Base-by-base conservation (phyloP, 2,888 invertebrate species). In the Cabera pusaria region DNA sequence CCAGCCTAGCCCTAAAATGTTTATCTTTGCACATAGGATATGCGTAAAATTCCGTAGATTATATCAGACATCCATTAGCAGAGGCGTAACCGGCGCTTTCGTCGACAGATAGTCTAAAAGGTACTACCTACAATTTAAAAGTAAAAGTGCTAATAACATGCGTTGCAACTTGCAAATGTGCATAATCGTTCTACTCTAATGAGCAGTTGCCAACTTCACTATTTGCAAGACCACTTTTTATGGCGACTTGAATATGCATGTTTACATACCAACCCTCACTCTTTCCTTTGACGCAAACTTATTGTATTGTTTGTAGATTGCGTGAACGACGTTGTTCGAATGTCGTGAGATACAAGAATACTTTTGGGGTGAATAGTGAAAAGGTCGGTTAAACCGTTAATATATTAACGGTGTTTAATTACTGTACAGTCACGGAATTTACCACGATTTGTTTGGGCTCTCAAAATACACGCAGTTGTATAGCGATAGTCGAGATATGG, bases 301-400 rank as follows among this genome's bases (percentile, higher is more conserved):
- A 6, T 14, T 6, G 8, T 20, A 22, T 7, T 11, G 2, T 11
- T 23, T 32, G 6, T 22, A 10, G 5, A n/a, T 25, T 22, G 27
- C 10, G 14, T 20, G 19, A 23, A n/a, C n/a, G n/a, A n/a, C n/a
- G 3, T 14, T 14, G 4, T 2, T 14, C 14, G 4, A 14, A 14
- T 14, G 14, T 14, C 14, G 14, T 14, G 14, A 4, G 4, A 14
- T 14, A 14, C 4, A 14, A 33, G 41, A 52, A 51, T 49, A 42
- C 16, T 42, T 51, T 48, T 19, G 41, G 72, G 67, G 73, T 73
- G 66, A 63, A 72, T 72, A 70, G 37, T 72, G 52, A 75, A 77
- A 77, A 75, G 76, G 75, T 44, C 68, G 69, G 31, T 33, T 17
- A 6, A 40, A 31, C 56, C 54, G 67, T 72, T 72, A 55, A 11